Evolutionary conservation across 1,140 invertebrate genomes (phyloP), one percentile per base, ranked within the genome.

Genomic region (Sarcophaga bullata): DNA sequence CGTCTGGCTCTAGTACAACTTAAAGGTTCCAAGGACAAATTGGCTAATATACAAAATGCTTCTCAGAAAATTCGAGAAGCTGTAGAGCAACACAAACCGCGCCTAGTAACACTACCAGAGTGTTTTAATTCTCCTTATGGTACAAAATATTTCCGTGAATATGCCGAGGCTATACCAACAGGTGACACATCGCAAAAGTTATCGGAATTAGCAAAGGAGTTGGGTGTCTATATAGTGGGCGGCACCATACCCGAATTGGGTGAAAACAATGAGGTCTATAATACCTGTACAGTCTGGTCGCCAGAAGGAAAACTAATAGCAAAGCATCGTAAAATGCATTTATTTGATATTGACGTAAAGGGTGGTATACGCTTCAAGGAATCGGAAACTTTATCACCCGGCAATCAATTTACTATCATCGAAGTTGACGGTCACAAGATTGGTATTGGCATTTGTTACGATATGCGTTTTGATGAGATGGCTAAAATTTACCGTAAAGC

Each of bases 91-190:
- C 92, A 93, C 80, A 94, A 95, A 17, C 96, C 96, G 0, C 92
- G 95, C 62, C 86, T 99, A 46, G 92, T 98, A 15, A 94, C 94
- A 0, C 88, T 98, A 13, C 97, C 97, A 0, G 97, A 99, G 92
- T 98, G 97, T 87, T 99, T 98, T 86, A 98, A 98, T 91, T 97
- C 95, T 48, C 97, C 97, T 0, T 98, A 98, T 91, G 97, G 97
- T 84, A 96, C 96, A 49, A 92, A 92, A 90, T 92, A 88, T 82
- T 87, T 89, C 75, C 84, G 87, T 3, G 92, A 97, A 86, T 98
- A 98, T 91, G 95, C 97, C 0, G 97, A 98, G 91, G 87, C 89
- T 19, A 94, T 98, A 48, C 96, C 97, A 0, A 90, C 91, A 83
- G 96, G 96, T 0, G 92, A 93, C 83, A 97, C 96, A 1, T 93